Base-by-base conservation (phyloP, 1,140 invertebrate genomes). In the Cotesia vestalis region DNA sequence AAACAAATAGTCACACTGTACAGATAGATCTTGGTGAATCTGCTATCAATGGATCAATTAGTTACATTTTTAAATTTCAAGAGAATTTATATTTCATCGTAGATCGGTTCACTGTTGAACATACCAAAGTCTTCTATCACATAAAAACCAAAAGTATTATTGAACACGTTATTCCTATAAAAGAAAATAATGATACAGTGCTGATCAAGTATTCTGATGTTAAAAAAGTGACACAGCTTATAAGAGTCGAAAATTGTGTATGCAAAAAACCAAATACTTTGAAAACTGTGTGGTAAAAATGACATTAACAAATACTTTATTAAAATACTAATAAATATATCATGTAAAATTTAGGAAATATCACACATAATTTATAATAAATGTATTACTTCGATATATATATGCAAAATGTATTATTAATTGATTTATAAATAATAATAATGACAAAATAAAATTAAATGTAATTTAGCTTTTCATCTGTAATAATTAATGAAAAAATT, bases 1-100 rank as follows among this genome's bases (percentile, higher is more conserved):
- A 78, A 73, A 76, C 73, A 38, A 78, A 78, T 66, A 78, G 71
- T 68, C 74, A 73, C 63, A 73, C 69, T 4, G 52, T 74, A 14
- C 9, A 74, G 63, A 59, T 78, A 6, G 55, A 59, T 52, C 11
- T 5, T 8, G 57, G 61, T 67, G 66, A 72, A 34, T 34, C 27
- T 5, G 20, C 60, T 4, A 62, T 63, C 9, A 60, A 76, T 59
- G 73, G 75, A 38, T 60, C 40, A 4, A 76, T 74, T 66, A 27
- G 53, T 51, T 74, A 68, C 66, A 74, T 69, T 68, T 68, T 74
- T 46, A 35, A 68, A 40, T 64, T 64, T 53, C 35, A 51, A 70
- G 53, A 72, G 3, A 38, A 36, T 9, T 64, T 72, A 61, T 66
- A 53, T 59, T 70, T 76, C 46, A 27, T 76, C 34, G 40, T 74